Percentiles rank a stretch among this genome's conserved stretches.
These are phyloP conservation scores for Coregonus clupeaformis DNA, from an alignment of 2,113 vertebrate genomes.

Conservation along the genomic window DNA sequence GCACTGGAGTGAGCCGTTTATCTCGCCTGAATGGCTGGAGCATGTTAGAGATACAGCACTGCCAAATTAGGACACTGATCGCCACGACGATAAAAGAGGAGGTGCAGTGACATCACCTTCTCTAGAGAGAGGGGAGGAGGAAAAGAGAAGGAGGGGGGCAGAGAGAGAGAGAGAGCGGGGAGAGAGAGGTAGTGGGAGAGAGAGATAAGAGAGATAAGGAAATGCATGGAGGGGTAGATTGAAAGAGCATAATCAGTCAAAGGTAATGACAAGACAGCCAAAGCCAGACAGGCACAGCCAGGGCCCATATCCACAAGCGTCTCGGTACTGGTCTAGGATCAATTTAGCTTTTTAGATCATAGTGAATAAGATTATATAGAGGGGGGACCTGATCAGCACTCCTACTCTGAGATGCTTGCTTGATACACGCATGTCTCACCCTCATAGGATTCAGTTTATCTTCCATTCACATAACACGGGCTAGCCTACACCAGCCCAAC, in stretches of 20 bases:
- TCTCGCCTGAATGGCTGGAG: background rate
- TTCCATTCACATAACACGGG: too few species aligned
- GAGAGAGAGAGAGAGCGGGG: background rate
- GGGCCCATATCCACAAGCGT: too few species aligned
- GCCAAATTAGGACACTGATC: constrained; percentile 41
- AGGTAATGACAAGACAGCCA: background rate
- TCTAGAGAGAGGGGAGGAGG: constrained; percentile 5
- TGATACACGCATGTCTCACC: too few species aligned
- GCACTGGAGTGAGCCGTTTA: background rate
- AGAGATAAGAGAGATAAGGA: too few species aligned
- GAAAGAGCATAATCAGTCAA: background rate
- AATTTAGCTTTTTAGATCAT: too few species aligned
- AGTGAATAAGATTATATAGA: too few species aligned
- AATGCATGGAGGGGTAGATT: background rate
- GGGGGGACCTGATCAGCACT: too few species aligned
- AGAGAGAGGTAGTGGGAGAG: background rate
- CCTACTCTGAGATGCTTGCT: too few species aligned
- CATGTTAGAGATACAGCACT: constrained; percentile 18
- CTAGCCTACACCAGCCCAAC: too few species aligned
- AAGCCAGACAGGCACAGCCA: background rate
- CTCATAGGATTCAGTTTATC: too few species aligned
- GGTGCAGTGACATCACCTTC: constrained; percentile 18
- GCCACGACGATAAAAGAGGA: constrained; percentile 14
- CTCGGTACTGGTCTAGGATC: too few species aligned
- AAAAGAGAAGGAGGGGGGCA: background rate